Evolutionary conservation across 2,888 invertebrate genomes (phyloP).

Genomic region (Lepidocyrtinus sp.): DNA sequence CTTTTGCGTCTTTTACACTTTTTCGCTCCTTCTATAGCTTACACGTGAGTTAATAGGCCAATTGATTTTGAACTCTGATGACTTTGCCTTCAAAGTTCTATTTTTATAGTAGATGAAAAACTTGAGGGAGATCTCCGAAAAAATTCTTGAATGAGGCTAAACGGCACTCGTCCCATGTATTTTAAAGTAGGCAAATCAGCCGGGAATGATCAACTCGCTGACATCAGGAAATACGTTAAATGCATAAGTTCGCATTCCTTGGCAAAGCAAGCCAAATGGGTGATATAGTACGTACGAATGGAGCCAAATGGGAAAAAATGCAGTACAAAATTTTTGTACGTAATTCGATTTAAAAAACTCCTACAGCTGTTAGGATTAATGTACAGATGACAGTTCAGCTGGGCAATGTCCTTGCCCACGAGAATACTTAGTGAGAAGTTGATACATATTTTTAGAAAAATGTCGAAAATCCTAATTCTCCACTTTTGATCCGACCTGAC

Average conservation of each 20-base stretch:
- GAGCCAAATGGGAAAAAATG: no score
- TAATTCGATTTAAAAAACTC: no score
- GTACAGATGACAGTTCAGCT: slow-evolving; percentile 57
- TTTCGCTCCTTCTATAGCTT: slow-evolving; percentile 10
- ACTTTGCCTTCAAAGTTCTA: slow-evolving; percentile 55
- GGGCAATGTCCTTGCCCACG: slow-evolving; percentile 53
- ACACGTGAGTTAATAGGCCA: slow-evolving; percentile 51
- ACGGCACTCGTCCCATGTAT: not conserved
- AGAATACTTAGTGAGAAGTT: not conserved
- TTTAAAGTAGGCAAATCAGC: no score
- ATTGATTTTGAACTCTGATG: slow-evolving; percentile 59
- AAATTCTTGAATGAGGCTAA: slow-evolving; percentile 1
- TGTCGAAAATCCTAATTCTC: no score
- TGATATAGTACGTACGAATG: no score
- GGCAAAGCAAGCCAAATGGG: no score
- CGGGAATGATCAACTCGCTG: no score
- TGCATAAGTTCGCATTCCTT: no score
- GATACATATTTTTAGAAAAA: slow-evolving; percentile 58
- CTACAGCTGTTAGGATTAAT: not conserved
- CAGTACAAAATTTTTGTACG: no score
- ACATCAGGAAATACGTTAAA: no score
- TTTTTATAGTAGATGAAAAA: slow-evolving; percentile 40
- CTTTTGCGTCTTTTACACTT: slow-evolving; percentile 39
- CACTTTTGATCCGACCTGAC: no score
- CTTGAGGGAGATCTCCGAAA: not conserved